A percentile compares a stretch with the other conserved stretches of the same genome.
Evolutionary conservation across 2,888 invertebrate genomes (phyloP).

Genomic region (Aspidiotus destructor): DNA sequence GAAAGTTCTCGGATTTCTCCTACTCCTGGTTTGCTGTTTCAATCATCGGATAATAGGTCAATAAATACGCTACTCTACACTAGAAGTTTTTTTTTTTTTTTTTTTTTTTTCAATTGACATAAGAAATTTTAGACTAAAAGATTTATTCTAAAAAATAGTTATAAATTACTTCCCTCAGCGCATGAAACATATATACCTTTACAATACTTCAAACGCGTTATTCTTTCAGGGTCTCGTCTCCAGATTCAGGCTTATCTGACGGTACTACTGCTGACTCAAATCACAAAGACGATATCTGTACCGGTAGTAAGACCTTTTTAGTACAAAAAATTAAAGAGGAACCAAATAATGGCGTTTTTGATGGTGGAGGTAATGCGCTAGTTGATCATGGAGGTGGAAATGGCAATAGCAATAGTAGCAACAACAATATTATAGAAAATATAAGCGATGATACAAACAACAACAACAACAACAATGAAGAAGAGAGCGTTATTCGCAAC

Average conservation of each 20-base stretch:
- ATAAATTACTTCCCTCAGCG: too few species aligned
- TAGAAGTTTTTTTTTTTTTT: not conserved
- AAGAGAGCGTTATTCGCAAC: slow-evolving; percentile 11
- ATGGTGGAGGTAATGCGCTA: slow-evolving; percentile 39
- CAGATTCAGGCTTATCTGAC: slow-evolving; percentile 36
- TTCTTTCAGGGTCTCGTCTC: slow-evolving; percentile 37
- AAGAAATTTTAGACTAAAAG: not conserved
- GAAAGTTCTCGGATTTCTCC: slow-evolving; percentile 39
- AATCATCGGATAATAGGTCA: slow-evolving; percentile 30
- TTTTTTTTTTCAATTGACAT: not conserved
- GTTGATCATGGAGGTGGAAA: slow-evolving; percentile 36
- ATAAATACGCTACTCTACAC: not conserved
- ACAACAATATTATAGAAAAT: slow-evolving; percentile 38
- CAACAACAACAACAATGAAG: slow-evolving; percentile 6
- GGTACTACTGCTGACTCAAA: slow-evolving; percentile 16
- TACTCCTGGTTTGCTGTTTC: slow-evolving; percentile 35
- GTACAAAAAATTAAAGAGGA: slow-evolving; percentile 42
- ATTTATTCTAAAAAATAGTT: too few species aligned
- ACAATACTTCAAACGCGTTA: not conserved
- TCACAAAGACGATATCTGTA: not conserved
- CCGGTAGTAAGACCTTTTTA: slow-evolving; percentile 9
- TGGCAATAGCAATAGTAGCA: slow-evolving; percentile 28
- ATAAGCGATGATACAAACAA: not conserved
- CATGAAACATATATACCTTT: not conserved
- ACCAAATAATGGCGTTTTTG: slow-evolving; percentile 50